These are phyloP conservation scores for Autographa gamma DNA, from an alignment of 2,888 invertebrate species.

Conservation along the genomic window DNA sequence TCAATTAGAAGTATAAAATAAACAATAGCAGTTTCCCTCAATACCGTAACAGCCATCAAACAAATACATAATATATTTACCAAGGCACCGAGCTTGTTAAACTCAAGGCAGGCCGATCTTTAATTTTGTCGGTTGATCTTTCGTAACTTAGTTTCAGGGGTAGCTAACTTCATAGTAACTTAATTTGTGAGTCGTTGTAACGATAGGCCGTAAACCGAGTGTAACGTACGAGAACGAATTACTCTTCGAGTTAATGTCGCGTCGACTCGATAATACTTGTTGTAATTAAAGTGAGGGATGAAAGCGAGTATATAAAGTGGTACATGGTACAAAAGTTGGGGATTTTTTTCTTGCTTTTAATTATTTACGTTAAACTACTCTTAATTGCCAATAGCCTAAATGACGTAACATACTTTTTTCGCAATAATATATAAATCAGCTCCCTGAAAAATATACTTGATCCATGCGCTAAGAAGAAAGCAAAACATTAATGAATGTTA, in stretches of 20 bases:
- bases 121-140: slow-evolving; percentile 31
- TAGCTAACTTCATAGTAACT: slow-evolving; percentile 56
- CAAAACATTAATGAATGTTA: no score
- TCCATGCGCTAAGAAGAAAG: no score
- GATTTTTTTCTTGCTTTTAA: no score
- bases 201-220: slow-evolving; percentile 51
- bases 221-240: slow-evolving; percentile 52
- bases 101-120: slow-evolving; percentile 7
- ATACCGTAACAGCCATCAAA: background rate
- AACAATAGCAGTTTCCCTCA: background rate
- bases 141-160: slow-evolving; percentile 47
- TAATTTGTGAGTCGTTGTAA: slow-evolving; percentile 55
- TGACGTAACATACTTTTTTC: no score
- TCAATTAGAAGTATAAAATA: background rate
- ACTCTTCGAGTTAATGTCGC: slow-evolving; percentile 28
- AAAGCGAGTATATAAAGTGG: background rate
- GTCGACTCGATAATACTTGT: slow-evolving; percentile 31
- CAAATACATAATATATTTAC: slow-evolving; percentile 7
- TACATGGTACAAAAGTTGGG: background rate
- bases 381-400: no score
- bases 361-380: no score
- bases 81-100: background rate
- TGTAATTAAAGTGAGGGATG: slow-evolving; percentile 29
- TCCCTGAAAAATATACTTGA: no score
- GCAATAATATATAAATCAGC: no score